Conservation (phyloP, 2,888 invertebrate species). For the Troides oblongomaculatus region DNA sequence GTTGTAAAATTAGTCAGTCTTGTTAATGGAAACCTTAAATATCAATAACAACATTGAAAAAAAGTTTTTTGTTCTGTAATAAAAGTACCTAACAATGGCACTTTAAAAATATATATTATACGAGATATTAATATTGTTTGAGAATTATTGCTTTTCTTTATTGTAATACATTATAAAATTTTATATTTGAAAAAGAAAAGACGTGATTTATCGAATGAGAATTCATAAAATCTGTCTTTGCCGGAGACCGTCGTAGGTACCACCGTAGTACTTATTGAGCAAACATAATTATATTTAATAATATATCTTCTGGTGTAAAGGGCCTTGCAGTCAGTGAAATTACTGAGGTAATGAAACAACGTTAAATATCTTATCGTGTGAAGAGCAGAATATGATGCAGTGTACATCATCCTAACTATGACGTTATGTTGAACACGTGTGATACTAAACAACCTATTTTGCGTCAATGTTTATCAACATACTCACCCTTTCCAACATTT, state of each 20-base stretch:
- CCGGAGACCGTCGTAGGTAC: too few relatives aligned
- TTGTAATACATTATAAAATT: background rate
- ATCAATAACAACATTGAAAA: background rate
- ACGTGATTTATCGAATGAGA: background rate
- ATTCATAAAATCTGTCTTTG: too few relatives aligned
- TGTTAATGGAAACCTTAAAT: background rate
- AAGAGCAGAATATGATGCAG: too few relatives aligned
- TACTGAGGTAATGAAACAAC: background rate
- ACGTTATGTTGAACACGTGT: too few relatives aligned
- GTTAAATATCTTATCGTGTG: too few relatives aligned
- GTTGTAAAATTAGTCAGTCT: too few relatives aligned
- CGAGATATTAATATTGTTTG: background rate
- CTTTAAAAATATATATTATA: background rate
- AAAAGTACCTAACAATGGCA: background rate
- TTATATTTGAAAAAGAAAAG: background rate
- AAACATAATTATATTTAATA: too few relatives aligned
- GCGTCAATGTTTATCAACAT: too few relatives aligned
- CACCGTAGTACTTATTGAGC: too few relatives aligned
- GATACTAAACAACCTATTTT: too few relatives aligned
- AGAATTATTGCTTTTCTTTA: background rate
- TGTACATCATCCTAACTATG: too few relatives aligned
- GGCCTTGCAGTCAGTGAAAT: background rate
- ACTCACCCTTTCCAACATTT: conserved; percentile 54
- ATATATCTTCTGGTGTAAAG: background rate
- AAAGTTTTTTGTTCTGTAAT: background rate